These are phyloP conservation scores for Chironomus tepperi DNA, from an alignment of 1,140 invertebrate species.

Conservation along the genomic window DNA sequence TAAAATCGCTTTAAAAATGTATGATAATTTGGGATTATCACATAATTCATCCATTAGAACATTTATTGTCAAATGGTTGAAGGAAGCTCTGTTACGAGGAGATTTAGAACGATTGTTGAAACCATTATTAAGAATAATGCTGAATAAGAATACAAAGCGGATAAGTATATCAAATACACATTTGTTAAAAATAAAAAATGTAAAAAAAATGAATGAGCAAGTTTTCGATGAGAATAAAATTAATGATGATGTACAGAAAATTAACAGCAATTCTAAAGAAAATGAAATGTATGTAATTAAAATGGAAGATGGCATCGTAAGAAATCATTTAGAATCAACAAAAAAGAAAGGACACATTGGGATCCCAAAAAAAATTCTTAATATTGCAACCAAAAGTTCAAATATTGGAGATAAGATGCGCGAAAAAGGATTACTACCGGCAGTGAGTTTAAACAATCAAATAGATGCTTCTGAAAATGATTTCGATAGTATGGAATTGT, in stretches of 20 bases:
- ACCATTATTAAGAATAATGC: conserved; percentile 66
- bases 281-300: conserved; percentile 75
- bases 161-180: conserved; percentile 79
- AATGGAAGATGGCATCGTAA: conserved; percentile 75
- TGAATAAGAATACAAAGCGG: conserved; percentile 73
- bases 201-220: conserved; percentile 37
- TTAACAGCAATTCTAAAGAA: conserved; percentile 37
- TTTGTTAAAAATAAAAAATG: conserved; percentile 56
- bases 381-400: background rate
- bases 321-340: conserved; percentile 61
- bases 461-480: conserved; percentile 27
- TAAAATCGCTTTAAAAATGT: conserved; percentile 36
- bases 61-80: conserved; percentile 41
- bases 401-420: background rate
- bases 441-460: background rate
- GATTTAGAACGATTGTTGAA: conserved; percentile 72
- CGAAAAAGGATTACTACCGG: background rate
- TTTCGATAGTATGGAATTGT: conserved; percentile 41
- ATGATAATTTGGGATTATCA: conserved; percentile 35
- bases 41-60: conserved; percentile 38
- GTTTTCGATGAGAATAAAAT: conserved; percentile 34
- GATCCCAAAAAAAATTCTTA: conserved; percentile 39
- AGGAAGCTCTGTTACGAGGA: conserved; percentile 54
- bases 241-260: conserved; percentile 43
- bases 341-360: conserved; percentile 39